These are phyloP conservation scores for Heliconius ismenius DNA, from an alignment of 2,888 invertebrate genomes.

Conservation along the genomic window DNA sequence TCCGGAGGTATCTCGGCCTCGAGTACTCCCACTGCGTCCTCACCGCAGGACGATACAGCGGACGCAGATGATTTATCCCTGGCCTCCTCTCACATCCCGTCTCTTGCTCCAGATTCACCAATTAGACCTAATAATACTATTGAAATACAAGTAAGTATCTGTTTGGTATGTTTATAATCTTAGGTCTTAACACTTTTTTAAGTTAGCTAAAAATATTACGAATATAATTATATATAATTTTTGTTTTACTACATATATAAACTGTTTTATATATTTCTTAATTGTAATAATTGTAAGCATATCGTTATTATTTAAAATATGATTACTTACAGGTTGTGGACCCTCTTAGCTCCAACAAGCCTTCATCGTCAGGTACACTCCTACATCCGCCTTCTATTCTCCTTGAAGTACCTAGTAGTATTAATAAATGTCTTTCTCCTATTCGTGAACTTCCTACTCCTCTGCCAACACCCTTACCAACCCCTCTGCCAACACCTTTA, in stretches of 20 bases:
- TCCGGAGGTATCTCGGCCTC: constrained; percentile 85
- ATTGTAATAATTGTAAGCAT: background rate
- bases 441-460: constrained; percentile 87
- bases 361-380: constrained; percentile 80
- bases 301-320: constrained; percentile 8
- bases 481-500: constrained; percentile 78
- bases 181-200: no score
- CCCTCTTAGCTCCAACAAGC: constrained; percentile 85
- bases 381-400: constrained; percentile 88
- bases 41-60: constrained; percentile 87
- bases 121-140: constrained; percentile 74
- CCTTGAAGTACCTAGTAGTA: constrained; percentile 87
- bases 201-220: no score
- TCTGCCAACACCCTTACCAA: constrained; percentile 83
- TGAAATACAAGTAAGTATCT: constrained; percentile 67
- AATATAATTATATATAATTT: background rate
- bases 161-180: no score
- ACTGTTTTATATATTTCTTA: no score
- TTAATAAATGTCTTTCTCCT: constrained; percentile 90
- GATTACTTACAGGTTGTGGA: constrained; percentile 82
- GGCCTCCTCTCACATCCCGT: constrained; percentile 83
- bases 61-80: constrained; percentile 88
- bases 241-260: background rate
- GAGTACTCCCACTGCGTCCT: constrained; percentile 87
- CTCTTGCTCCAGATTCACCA: constrained; percentile 85